These are phyloP conservation scores for Herminia tarsipennalis DNA, from an alignment of 2,888 invertebrate genomes.

Conservation along the genomic window DNA sequence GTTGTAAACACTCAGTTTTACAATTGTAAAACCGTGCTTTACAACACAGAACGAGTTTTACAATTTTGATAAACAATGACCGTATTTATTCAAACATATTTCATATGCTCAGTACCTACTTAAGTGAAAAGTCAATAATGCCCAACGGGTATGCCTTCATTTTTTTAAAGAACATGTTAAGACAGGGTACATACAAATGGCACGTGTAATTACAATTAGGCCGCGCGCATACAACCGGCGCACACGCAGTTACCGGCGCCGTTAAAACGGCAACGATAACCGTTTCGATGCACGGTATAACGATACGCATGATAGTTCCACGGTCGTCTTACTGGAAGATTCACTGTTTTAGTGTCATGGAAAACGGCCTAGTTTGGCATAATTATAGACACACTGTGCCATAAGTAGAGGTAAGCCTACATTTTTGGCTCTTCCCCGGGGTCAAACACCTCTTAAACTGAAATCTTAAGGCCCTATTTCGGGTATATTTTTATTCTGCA, in stretches of 20 bases:
- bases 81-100: too few relatives aligned
- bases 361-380: background rate
- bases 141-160: background rate
- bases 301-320: slow-evolving; percentile 9
- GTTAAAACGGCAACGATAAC: slow-evolving; percentile 43
- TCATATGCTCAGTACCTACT: background rate
- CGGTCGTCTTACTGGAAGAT: slow-evolving; percentile 22
- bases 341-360: slow-evolving; percentile 16
- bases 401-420: background rate
- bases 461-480: too few relatives aligned
- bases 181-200: slow-evolving; percentile 30
- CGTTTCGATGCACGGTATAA: slow-evolving; percentile 25
- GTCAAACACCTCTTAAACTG: too few relatives aligned
- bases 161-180: slow-evolving; percentile 25
- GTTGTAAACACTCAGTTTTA: too few relatives aligned
- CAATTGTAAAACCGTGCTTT: too few relatives aligned
- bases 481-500: too few relatives aligned
- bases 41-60: too few relatives aligned
- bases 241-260: slow-evolving; percentile 37
- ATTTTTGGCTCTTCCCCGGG: too few relatives aligned
- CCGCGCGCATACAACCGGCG: slow-evolving; percentile 18
- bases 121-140: slow-evolving; percentile 4
- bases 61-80: slow-evolving; percentile 8
- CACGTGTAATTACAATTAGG: slow-evolving; percentile 38
- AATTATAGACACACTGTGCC: background rate